Conservation (phyloP, 2,888 invertebrate species). For the Bombylius discolor region DNA sequence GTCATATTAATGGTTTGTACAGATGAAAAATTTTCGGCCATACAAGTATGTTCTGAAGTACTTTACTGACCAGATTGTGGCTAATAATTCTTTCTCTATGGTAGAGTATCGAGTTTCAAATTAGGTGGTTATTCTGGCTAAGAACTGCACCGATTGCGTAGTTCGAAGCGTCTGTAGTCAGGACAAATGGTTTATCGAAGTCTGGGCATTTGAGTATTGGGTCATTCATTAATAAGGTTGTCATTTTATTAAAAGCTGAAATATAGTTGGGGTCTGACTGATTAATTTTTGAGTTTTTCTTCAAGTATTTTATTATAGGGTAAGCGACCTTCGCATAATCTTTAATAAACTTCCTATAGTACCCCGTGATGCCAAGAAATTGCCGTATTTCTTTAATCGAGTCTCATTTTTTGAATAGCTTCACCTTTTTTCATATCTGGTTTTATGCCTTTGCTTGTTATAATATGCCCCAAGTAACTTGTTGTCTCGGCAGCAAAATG, state of each 20-base stretch:
- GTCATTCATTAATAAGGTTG: not conserved
- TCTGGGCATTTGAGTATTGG: conserved; percentile 20
- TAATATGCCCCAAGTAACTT: conserved; percentile 9
- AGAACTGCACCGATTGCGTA: conserved; percentile 6
- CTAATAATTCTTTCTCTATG: no score
- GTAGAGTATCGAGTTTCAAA: no score
- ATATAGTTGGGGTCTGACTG: conserved; percentile 2
- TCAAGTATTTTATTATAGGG: conserved; percentile 13
- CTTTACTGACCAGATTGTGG: no score
- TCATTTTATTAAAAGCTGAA: conserved; percentile 3
- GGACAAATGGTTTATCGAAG: conserved; percentile 15
- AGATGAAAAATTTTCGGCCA: no score
- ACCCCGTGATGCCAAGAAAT: conserved; percentile 12
- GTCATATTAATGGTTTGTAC: no score
- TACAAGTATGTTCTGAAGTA: no score
- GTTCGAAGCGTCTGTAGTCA: not conserved
- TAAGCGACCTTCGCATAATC: conserved; percentile 6
- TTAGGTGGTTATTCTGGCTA: not conserved
- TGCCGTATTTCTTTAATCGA: conserved; percentile 5
- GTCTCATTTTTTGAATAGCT: conserved; percentile 9
- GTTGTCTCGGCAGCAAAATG: conserved; percentile 5
- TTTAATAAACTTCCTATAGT: conserved; percentile 8
- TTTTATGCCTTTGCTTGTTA: conserved; percentile 14
- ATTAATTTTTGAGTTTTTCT: conserved; percentile 8
- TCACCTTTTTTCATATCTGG: conserved; percentile 20